These are phyloP conservation scores for Halcyon badia DNA, from an alignment of 2,797 vertebrate genomes.

Conservation along the genomic window DNA sequence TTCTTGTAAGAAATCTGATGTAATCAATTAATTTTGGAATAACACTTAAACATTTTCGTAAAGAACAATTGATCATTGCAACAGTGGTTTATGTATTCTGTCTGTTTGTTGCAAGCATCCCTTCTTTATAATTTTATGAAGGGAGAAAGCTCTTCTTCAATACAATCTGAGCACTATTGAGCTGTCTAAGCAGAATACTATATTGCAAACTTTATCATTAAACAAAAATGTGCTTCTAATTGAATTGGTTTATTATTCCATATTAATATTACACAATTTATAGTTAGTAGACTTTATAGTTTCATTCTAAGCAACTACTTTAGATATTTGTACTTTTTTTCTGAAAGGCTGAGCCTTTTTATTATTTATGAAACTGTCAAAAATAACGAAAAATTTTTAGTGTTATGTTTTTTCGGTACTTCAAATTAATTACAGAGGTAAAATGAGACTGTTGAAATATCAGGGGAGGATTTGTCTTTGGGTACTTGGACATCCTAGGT, in stretches of 20 bases:
- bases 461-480: neutral
- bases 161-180: neutral
- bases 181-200: neutral
- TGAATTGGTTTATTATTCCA: neutral
- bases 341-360: neutral
- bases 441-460: neutral
- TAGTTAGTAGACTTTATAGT: neutral
- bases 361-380: neutral
- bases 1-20: neutral
- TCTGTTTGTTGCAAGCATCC: neutral
- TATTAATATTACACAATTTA: neutral
- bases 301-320: neutral
- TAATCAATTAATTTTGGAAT: neutral
- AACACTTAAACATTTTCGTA: neutral
- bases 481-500: neutral
- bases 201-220: neutral
- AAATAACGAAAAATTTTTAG: neutral
- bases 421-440: neutral
- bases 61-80: neutral
- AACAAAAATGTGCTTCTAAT: neutral
- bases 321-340: neutral
- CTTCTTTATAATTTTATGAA: neutral
- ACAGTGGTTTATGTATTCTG: neutral
- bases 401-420: neutral
- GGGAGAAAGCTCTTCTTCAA: neutral